phyloP scores from a whole-genome alignment of 2,888 invertebrate genomes.

The Prosapia bicincta region DNA sequence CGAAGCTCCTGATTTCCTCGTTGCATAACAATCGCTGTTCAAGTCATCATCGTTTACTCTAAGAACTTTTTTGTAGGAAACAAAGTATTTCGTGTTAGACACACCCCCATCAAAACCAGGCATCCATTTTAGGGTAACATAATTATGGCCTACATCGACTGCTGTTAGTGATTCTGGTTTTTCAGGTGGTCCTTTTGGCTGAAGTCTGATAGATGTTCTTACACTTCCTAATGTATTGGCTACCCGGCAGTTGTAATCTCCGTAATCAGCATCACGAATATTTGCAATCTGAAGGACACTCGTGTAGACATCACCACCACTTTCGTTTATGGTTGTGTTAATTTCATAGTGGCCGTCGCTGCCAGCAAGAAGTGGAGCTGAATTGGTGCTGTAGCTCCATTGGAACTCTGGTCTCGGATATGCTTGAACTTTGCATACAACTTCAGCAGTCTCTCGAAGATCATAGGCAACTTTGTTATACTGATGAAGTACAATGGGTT shows the following conservation, averaged over 20 bases:
- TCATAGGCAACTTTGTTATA: slow-evolving; percentile 88
- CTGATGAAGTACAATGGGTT: slow-evolving; percentile 80
- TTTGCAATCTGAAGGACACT: slow-evolving; percentile 68
- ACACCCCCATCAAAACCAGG: slow-evolving; percentile 89
- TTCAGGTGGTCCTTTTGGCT: slow-evolving; percentile 86
- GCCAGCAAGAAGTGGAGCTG: slow-evolving; percentile 68
- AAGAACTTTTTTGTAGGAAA: slow-evolving; percentile 70
- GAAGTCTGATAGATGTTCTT: slow-evolving; percentile 62
- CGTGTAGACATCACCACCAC: slow-evolving; percentile 78
- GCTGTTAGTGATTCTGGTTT: slow-evolving; percentile 70
- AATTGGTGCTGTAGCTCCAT: slow-evolving; percentile 80
- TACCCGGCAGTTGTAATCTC: slow-evolving; percentile 86
- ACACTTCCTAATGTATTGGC: slow-evolving; percentile 73
- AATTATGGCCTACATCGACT: slow-evolving; percentile 72
- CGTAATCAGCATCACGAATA: slow-evolving; percentile 80
- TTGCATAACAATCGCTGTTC: slow-evolving; percentile 56
- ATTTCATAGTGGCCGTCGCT: slow-evolving; percentile 85
- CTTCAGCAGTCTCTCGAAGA: slow-evolving; percentile 77
- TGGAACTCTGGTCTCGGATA: slow-evolving; percentile 92
- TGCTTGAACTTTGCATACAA: slow-evolving; percentile 84
- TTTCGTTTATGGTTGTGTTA: slow-evolving; percentile 65
- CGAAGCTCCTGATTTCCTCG: slow-evolving; percentile 44
- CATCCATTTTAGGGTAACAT: slow-evolving; percentile 79
- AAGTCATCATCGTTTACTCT: slow-evolving; percentile 58
- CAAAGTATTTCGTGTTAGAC: slow-evolving; percentile 81